Conservation (phyloP, 2,113 vertebrate species). For the Cettia cetti region DNA sequence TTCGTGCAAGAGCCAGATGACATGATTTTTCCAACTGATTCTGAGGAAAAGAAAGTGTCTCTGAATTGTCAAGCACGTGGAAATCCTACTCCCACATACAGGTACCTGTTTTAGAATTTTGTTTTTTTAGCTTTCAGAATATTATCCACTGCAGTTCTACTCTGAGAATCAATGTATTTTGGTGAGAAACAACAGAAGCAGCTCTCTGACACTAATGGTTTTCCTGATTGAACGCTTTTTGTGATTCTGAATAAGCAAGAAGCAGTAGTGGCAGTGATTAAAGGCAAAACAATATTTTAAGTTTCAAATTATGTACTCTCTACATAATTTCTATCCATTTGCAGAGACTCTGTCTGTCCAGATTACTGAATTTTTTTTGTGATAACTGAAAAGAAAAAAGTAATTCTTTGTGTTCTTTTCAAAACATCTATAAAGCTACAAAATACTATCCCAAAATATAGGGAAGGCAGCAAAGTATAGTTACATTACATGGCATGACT, state of each 20-base stretch:
- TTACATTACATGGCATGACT: background rate
- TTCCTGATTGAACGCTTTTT: background rate
- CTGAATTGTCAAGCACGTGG: constrained; percentile 88
- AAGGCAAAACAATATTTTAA: background rate
- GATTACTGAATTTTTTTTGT: background rate
- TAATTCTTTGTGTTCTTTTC: background rate
- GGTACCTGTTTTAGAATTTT: constrained; percentile 65
- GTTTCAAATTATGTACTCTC: background rate
- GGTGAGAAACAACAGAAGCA: background rate
- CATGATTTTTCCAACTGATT: constrained; percentile 85
- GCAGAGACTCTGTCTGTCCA: background rate
- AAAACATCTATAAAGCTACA: background rate
- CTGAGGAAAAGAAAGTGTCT: constrained; percentile 90
- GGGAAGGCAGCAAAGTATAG: background rate
- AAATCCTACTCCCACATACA: constrained; percentile 86
- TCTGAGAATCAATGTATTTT: background rate
- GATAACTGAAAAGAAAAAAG: background rate
- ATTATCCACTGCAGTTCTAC: background rate
- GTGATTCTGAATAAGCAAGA: background rate
- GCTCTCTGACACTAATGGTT: background rate
- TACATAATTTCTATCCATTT: background rate
- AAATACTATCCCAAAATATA: background rate
- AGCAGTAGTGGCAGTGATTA: background rate
- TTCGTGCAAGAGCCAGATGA: constrained; percentile 91
- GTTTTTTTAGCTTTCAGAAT: background rate